These are phyloP conservation scores for Lathronympha strigana DNA, from an alignment of 2,888 invertebrate species.

Conservation along the genomic window DNA sequence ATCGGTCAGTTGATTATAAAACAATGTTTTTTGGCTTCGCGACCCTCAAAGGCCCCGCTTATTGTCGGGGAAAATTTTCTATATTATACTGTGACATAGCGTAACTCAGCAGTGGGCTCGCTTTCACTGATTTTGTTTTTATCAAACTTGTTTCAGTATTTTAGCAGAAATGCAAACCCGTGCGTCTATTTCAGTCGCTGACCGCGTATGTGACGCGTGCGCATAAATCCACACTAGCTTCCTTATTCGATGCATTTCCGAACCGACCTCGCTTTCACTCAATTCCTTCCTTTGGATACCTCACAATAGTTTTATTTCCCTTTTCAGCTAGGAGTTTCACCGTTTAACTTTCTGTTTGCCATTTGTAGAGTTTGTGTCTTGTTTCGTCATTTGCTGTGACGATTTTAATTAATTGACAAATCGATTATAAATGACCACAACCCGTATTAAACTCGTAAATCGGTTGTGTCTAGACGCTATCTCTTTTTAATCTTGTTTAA, in stretches of 20 bases:
- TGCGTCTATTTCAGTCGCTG: constrained; percentile 31
- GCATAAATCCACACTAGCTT: constrained; percentile 21
- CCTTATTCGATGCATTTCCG: constrained; percentile 28
- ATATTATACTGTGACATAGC: too few relatives aligned
- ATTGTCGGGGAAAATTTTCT: too few relatives aligned
- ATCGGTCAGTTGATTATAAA: too few relatives aligned
- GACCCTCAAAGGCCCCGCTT: too few relatives aligned
- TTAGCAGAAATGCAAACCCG: constrained; percentile 22
- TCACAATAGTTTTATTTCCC: constrained; percentile 2
- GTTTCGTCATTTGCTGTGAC: background rate
- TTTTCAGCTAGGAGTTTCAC: background rate
- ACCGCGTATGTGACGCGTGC: constrained; percentile 25
- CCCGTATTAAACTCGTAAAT: background rate
- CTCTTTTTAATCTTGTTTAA: constrained; percentile 1
- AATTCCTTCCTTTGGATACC: background rate
- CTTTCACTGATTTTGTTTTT: background rate
- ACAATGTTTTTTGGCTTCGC: too few relatives aligned
- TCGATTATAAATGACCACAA: constrained; percentile 7
- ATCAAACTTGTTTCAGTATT: constrained; percentile 3
- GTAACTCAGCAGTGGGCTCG: too few relatives aligned
- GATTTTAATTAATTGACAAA: constrained; percentile 3
- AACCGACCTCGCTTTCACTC: constrained; percentile 33
- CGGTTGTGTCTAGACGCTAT: background rate
- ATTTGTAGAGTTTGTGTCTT: background rate
- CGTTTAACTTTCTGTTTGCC: background rate